Evolutionary conservation across 2,888 invertebrate genomes (phyloP).

Genomic region (Tetragonula carbonaria): DNA sequence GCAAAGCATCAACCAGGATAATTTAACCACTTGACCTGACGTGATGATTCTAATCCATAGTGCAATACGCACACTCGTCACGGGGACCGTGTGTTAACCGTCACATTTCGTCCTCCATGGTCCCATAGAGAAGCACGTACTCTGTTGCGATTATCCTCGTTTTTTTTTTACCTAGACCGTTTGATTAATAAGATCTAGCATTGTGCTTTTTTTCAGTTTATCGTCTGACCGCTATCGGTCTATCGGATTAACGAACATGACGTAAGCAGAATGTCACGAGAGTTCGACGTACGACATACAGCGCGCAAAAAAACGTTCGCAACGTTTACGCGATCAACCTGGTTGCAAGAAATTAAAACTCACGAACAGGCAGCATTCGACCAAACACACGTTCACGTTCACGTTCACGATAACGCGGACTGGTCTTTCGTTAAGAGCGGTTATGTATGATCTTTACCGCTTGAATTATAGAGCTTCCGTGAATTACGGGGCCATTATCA

Average conservation of each 20-base stretch:
- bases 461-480: conserved; percentile 64
- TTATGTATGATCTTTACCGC: conserved; percentile 59
- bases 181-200: conserved; percentile 4
- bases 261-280: conserved; percentile 22
- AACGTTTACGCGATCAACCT: neutral
- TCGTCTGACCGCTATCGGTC: conserved; percentile 34
- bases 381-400: conserved; percentile 16
- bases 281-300: conserved; percentile 7
- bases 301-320: neutral
- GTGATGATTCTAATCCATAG: conserved; percentile 73
- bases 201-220: conserved; percentile 22
- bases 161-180: neutral
- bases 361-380: neutral
- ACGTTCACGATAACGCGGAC: conserved; percentile 25
- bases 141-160: neutral
- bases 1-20: conserved; percentile 81
- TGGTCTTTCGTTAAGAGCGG: conserved; percentile 42
- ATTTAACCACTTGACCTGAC: conserved; percentile 79
- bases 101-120: conserved; percentile 9
- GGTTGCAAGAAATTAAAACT: neutral
- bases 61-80: conserved; percentile 68
- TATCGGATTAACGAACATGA: conserved; percentile 47
- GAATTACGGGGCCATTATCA: conserved; percentile 62
- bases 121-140: neutral
- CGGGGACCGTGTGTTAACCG: conserved; percentile 14